Evolutionary conservation across 2,888 invertebrate species (phyloP), one percentile per base, ranked within the genome.

Genomic region (Pediacus dermestoides): DNA sequence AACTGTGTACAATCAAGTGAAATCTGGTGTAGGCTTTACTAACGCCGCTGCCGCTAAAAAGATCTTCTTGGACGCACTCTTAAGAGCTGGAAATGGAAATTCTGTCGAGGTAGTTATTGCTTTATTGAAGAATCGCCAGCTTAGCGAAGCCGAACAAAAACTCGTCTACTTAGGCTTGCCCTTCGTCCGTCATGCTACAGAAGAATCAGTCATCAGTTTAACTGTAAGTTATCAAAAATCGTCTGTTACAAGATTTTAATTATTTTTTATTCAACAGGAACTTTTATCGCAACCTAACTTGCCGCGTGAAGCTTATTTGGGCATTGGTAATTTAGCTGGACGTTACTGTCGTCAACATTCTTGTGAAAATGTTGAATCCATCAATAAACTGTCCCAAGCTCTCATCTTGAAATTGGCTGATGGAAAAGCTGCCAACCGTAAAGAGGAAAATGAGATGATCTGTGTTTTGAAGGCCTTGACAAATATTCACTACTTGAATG

Each of bases 401-500:
- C 73, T 88, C 0, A 68, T 74, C 0, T 70, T 75, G 4, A 86
- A 84, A 55, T 64, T 88, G 2, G 80, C 76, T 38, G 77, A 78
- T 52, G 84, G 84, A 61, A 82, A 79, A 50, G 74, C 81, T 0
- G 75, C 74, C 34, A 79, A 68, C 34, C 79, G 81, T 33, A 63
- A 76, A 32, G 79, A 82, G 2, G 88, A 89, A 59, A 81, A 85
- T 46, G 70, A 70, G 38, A 65, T 83, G 8, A 71, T 93, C 15
- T 78, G 81, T 16, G 78, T 84, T 1, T 68, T 94, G 22, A 91
- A 93, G 64, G 88, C 88, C 3, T 74, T 94, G 37, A 81, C 83
- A 8, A 93, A 91, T 67, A 77, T 85, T 37, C 78, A 80, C 13
- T 78, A 78, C 52, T 61, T 88, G 36, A 80, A 79, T 38, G 78